phyloP scores from a whole-genome alignment of 1,140 invertebrate species.

The Diuraphis noxia region DNA sequence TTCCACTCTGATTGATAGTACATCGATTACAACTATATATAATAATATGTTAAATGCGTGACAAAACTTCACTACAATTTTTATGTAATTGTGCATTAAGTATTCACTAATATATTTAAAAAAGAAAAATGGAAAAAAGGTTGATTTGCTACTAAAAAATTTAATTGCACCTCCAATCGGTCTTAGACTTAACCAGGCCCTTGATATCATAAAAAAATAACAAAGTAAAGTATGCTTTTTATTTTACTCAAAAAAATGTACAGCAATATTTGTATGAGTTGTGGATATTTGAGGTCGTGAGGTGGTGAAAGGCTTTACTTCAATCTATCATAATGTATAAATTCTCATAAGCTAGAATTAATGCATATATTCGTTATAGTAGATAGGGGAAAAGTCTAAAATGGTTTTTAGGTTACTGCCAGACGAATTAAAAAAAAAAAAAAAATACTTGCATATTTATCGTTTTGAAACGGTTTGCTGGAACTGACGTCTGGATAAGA shows the following conservation, averaged over 20 bases:
- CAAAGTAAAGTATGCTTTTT: background rate
- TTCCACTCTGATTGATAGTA: background rate
- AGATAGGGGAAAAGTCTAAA: background rate
- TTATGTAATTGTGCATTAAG: too few relatives aligned
- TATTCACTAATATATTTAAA: background rate
- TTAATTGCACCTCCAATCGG: background rate
- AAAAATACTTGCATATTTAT: background rate
- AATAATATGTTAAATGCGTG: background rate
- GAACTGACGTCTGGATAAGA: constrained; percentile 27
- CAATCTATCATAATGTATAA: background rate
- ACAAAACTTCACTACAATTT: background rate
- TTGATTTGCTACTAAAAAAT: background rate
- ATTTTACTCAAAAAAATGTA: background rate
- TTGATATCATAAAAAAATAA: background rate
- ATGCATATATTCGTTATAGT: background rate
- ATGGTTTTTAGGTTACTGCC: background rate
- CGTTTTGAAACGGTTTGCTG: constrained; percentile 25
- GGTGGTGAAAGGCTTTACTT: too few relatives aligned
- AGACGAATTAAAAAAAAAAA: background rate
- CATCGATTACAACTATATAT: too few relatives aligned
- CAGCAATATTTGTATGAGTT: background rate
- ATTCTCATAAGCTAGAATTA: background rate
- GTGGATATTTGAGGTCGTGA: background rate
- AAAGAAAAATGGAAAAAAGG: too few relatives aligned
- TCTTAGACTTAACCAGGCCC: background rate